These are phyloP conservation scores for Penaeus japonicus DNA, from an alignment of 1,140 invertebrate species.

Conservation along the genomic window DNA sequence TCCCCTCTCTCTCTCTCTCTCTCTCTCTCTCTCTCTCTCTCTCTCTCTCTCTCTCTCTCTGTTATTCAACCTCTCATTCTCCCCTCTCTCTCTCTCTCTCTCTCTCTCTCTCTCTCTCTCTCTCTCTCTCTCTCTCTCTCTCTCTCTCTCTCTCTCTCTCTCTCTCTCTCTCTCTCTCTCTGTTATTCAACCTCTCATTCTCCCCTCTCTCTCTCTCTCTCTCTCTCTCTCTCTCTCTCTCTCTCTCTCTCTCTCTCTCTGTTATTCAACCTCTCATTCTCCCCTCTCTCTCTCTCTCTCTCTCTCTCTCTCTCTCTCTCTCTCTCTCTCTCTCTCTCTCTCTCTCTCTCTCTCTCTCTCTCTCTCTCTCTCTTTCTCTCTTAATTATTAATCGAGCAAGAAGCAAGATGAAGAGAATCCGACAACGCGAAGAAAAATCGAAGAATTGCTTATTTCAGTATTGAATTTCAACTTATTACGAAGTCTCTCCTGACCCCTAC, in stretches of 20 bases:
- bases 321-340: neutral
- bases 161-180: neutral
- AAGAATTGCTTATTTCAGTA: too few relatives aligned
- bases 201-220: neutral
- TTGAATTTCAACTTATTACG: too few relatives aligned
- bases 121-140: neutral
- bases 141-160: neutral
- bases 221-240: neutral
- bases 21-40: neutral
- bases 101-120: neutral
- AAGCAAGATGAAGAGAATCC: too few relatives aligned
- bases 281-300: neutral
- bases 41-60: neutral
- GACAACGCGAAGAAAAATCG: too few relatives aligned
- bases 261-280: neutral
- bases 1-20: neutral
- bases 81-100: conserved; percentile 19
- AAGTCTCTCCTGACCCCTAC: neutral
- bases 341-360: neutral
- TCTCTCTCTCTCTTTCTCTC: neutral
- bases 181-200: neutral
- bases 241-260: neutral
- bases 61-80: conserved; percentile 16
- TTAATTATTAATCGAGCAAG: too few relatives aligned
- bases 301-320: neutral